Evolutionary conservation across 2,797 vertebrate genomes (phyloP).

Genomic region (Cirrhinus molitorella): DNA sequence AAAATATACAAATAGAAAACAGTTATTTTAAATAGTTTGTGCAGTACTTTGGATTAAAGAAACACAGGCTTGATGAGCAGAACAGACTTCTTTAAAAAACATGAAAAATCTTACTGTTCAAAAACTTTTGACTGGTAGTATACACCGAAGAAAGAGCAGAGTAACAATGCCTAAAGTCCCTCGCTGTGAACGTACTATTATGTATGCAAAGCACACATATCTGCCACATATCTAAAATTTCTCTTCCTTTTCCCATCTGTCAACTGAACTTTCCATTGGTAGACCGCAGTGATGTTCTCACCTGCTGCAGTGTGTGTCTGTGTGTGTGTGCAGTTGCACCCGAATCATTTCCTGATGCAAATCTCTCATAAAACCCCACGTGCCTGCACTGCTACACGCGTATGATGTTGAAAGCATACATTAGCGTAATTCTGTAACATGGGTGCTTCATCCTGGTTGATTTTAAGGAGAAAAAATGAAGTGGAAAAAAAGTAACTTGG

Average conservation of each 20-base stretch:
- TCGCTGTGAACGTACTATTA: background rate
- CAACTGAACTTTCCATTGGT: slow-evolving; percentile 60
- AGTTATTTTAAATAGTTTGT: no score
- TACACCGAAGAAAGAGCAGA: background rate
- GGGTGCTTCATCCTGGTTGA: background rate
- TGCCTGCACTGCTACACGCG: background rate
- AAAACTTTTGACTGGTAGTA: no score
- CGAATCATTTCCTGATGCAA: slow-evolving; percentile 62
- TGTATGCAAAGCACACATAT: slow-evolving; percentile 26
- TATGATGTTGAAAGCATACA: background rate
- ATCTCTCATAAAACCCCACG: slow-evolving; percentile 37
- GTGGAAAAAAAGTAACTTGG: no score
- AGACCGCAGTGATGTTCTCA: slow-evolving; percentile 42
- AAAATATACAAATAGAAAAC: no score
- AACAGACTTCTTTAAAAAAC: no score
- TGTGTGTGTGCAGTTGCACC: slow-evolving; percentile 41
- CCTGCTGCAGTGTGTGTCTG: slow-evolving; percentile 7
- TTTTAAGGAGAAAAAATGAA: background rate
- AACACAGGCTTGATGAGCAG: no score
- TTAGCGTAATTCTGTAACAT: background rate
- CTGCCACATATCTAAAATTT: background rate
- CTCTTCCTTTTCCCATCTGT: slow-evolving; percentile 42
- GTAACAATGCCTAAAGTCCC: background rate
- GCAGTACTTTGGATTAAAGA: no score
- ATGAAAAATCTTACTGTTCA: no score